A percentile compares a stretch with the other conserved stretches of the same genome.
Conservation (phyloP, 2,113 vertebrate genomes). For the Grantiella picta region DNA sequence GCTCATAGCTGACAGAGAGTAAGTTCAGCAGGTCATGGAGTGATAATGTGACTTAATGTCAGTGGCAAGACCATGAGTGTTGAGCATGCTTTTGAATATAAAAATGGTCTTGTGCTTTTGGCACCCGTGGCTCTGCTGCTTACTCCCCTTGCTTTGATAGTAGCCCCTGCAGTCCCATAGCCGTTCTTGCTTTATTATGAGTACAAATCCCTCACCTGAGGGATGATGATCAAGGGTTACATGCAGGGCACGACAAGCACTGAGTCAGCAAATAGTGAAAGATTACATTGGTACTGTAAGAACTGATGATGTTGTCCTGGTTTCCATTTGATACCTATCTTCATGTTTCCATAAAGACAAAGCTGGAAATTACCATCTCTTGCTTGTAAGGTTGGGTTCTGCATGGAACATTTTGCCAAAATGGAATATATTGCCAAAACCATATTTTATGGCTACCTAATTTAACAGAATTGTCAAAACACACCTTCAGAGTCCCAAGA, state of each 20-base stretch:
- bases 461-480: neutral
- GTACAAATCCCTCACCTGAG: neutral
- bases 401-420: neutral
- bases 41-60: neutral
- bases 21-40: neutral
- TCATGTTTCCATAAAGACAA: neutral
- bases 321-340: neutral
- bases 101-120: neutral
- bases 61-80: accelerated
- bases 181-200: neutral
- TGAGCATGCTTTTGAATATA: neutral
- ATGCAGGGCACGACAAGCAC: neutral
- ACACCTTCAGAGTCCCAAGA: neutral
- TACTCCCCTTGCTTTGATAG: neutral
- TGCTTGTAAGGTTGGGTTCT: neutral
- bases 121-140: neutral
- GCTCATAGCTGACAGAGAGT: neutral
- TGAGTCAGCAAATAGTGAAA: neutral
- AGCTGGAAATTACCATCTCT: neutral
- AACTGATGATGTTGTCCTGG: neutral
- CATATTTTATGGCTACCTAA: neutral
- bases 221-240: neutral
- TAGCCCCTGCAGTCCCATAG: neutral
- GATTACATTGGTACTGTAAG: neutral
- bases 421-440: neutral